Evolutionary conservation across 2,113 vertebrate species (phyloP).

Genomic region (Tachycineta bicolor): DNA sequence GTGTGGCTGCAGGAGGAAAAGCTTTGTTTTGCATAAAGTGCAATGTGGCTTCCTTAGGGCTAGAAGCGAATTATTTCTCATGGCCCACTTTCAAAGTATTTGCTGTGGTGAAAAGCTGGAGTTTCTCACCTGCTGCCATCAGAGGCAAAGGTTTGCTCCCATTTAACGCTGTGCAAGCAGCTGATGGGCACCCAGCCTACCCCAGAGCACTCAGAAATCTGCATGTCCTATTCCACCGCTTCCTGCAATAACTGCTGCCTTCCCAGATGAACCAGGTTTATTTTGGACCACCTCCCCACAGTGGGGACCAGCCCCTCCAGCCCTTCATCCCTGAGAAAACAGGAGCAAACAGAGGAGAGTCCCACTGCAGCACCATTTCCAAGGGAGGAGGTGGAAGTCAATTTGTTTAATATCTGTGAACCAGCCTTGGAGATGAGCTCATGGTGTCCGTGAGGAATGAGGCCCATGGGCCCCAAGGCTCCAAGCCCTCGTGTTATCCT

Average conservation of each 20-base stretch:
- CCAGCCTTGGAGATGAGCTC: neutral
- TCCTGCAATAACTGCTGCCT: neutral
- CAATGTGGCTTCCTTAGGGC: neutral
- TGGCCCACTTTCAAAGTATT: neutral
- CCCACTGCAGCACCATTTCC: neutral
- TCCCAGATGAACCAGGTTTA: neutral
- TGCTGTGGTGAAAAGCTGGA: neutral
- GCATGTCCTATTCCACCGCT: neutral
- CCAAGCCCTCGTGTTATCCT: neutral
- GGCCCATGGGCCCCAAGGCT: neutral
- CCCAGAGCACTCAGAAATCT: neutral
- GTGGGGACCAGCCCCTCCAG: neutral
- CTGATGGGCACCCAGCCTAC: neutral
- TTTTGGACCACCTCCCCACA: neutral
- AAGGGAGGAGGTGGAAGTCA: neutral
- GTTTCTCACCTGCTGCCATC: neutral
- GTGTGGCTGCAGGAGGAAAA: neutral
- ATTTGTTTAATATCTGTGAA: neutral
- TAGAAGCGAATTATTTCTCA: neutral
- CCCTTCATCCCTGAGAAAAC: neutral
- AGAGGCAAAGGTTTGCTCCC: neutral
- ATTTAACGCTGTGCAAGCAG: neutral
- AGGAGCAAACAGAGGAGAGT: neutral
- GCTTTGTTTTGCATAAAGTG: neutral
- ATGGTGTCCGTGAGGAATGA: neutral